A percentile compares a stretch with the other conserved stretches of the same genome.
Conservation (phyloP, 2,797 vertebrate species). For the Silurus lanzhouensis region DNA sequence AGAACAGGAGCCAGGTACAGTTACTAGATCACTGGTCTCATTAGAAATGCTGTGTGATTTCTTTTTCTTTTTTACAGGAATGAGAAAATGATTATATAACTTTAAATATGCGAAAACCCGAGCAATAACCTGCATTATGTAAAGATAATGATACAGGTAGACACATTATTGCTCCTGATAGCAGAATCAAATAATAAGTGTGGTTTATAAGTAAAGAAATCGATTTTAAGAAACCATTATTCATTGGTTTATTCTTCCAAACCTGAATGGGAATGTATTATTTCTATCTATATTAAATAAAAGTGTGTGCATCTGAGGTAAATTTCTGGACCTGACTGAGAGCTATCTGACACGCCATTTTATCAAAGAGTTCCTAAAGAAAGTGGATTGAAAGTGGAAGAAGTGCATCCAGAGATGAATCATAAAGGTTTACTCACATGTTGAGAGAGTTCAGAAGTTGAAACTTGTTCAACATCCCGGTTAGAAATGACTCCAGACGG, state of each 20-base stretch:
- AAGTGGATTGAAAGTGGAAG: not conserved
- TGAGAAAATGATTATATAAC: not conserved
- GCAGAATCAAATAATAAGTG: not conserved
- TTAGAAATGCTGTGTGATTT: not conserved
- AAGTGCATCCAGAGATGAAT: not conserved
- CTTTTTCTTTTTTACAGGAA: not conserved
- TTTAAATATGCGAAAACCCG: not conserved
- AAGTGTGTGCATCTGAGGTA: not conserved
- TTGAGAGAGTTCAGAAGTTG: not conserved
- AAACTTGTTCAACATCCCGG: not conserved
- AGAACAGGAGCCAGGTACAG: too few species aligned
- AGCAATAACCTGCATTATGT: not conserved
- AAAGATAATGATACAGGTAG: not conserved
- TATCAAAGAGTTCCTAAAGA: not conserved
- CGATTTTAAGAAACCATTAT: not conserved
- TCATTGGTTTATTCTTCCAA: too few species aligned
- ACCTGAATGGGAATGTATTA: too few species aligned
- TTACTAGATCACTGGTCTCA: not conserved
- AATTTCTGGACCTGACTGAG: not conserved
- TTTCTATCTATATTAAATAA: too few species aligned
- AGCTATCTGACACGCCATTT: not conserved
- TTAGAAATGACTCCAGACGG: not conserved
- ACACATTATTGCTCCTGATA: not conserved
- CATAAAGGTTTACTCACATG: slow-evolving; percentile 9
- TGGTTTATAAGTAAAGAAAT: not conserved